Conservation (phyloP, 2,888 invertebrate species). For the Synanthedon formicaeformis region DNA sequence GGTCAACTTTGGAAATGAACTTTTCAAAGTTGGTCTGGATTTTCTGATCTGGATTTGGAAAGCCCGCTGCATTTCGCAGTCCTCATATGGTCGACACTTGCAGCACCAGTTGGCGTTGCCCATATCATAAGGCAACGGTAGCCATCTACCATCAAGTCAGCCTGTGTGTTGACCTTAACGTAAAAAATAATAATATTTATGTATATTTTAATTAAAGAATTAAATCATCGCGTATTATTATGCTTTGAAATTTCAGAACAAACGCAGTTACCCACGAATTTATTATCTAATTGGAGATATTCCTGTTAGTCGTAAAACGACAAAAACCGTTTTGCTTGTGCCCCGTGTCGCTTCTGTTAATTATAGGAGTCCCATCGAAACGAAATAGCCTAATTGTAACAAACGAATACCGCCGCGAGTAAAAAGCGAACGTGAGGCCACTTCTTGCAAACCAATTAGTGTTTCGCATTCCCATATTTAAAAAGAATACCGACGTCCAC, state of each 20-base stretch:
- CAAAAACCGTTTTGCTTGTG: not conserved
- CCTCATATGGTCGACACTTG: too few relatives aligned
- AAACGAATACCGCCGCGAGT: not conserved
- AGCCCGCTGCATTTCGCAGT: too few relatives aligned
- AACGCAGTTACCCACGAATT: not conserved
- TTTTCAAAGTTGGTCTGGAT: too few relatives aligned
- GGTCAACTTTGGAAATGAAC: too few relatives aligned
- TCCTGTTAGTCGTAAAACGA: not conserved
- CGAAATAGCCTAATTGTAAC: not conserved
- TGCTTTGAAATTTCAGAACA: not conserved
- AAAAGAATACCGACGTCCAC: slow-evolving; percentile 1
- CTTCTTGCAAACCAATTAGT: slow-evolving; percentile 6
- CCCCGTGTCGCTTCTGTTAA: not conserved
- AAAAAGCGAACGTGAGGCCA: not conserved
- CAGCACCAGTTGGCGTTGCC: too few relatives aligned
- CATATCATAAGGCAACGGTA: too few relatives aligned
- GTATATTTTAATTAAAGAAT: too few relatives aligned
- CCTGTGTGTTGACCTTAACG: too few relatives aligned
- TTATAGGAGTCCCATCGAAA: not conserved
- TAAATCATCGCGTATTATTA: too few relatives aligned
- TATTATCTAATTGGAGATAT: not conserved
- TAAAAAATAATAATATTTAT: too few relatives aligned
- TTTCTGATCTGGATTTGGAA: too few relatives aligned
- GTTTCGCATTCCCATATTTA: slow-evolving; percentile 2
- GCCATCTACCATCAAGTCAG: too few relatives aligned